Evolutionary conservation across 2,113 vertebrate genomes (phyloP), one percentile per base, ranked within the genome.

Genomic region (Sinocyclocheilus anshuiensis): DNA sequence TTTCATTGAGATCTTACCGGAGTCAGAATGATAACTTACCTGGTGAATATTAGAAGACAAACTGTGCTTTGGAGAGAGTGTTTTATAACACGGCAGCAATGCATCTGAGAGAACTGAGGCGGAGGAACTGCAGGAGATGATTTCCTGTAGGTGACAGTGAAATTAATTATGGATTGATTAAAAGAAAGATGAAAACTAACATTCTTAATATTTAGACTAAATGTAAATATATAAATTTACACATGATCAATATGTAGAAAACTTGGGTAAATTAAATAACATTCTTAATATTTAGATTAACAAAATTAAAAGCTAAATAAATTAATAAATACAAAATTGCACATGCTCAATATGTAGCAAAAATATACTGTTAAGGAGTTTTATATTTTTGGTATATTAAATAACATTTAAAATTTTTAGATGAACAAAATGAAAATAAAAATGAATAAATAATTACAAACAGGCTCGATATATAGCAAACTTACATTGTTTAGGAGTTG

Each of bases 21-120:
- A 29, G 42, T 71, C 79, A 77, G 88, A 89, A 85, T 85, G 45
- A 78, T 39, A 42, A 74, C 89, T 88, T 89, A 88, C 59, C 72
- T 87, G 4, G 65, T 87, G 82, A 84, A 90, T 26, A 81, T 81
- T 26, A 65, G 57, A 81, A 65, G 59, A 81, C 59, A 65, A 81
- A 42, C 29, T 13, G 77, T 36, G 76, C 50, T 33, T 55, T 6
- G 26, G 77, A 78, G 53, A 78, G 57, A 29, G 75, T 33, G 48
- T 77, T 55, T 77, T 55, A 77, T 53, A 26, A 76, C 42, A 59
- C 9, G 3, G 53, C 18, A n/a, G 16, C 16, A 3, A 26, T 22
- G 76, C 76, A 33, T 78, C 76, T 57, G 26, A 55, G 26, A 33
- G 26, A 78, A 57, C 9, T 36, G 4, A 36, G 42, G 15, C 16